Base-by-base conservation (phyloP, 1,140 invertebrate species). In the Anastrepha ludens region DNA sequence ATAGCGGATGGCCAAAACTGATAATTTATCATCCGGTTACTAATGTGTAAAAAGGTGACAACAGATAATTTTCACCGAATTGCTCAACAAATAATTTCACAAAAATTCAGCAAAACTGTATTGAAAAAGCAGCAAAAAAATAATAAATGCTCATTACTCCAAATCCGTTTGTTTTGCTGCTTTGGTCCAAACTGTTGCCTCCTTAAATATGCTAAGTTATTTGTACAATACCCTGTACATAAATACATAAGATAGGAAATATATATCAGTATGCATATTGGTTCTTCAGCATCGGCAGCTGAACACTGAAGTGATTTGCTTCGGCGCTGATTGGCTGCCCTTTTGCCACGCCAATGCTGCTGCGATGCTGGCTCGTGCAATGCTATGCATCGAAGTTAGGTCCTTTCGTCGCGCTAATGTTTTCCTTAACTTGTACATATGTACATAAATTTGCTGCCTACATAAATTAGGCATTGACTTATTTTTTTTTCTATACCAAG, bases 381-480 rank as follows among this genome's bases (percentile, higher is more conserved):
- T 29, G 29, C 29, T 29, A 29, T 29, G 29, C 8, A n/a, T 2
- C 17, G 47, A n/a, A 17, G 70, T 78, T 17, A 20, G 70, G 7
- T 78, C 47, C 70, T 55, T 81, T 81, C 74, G 47, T 29, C 74
- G n/a, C 74, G 74, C 74, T 47, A 55, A 50, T 81, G 47, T 81
- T 81, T 81, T 47, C n/a, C 15, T 81, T 3, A 55, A 6, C 44
- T 29, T 29, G 55, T 55, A 58, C 7, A 6, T n/a, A 17, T n/a
- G 13, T 62, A 62, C 15, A 62, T 4, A 55, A 11, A 20, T 55
- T 20, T 50, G 41, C 17, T 81, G 17, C 74, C 6, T 29, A 55
- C 74, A 81, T 81, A 58, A 81, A 81, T 81, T 55, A 55, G 74
- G 8, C 41, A 81, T 58, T 81, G 74, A 58, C 74, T 81, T 81